These are phyloP conservation scores for Pterocles orientalis DNA, from an alignment of 2,113 vertebrate species.

Conservation along the genomic window DNA sequence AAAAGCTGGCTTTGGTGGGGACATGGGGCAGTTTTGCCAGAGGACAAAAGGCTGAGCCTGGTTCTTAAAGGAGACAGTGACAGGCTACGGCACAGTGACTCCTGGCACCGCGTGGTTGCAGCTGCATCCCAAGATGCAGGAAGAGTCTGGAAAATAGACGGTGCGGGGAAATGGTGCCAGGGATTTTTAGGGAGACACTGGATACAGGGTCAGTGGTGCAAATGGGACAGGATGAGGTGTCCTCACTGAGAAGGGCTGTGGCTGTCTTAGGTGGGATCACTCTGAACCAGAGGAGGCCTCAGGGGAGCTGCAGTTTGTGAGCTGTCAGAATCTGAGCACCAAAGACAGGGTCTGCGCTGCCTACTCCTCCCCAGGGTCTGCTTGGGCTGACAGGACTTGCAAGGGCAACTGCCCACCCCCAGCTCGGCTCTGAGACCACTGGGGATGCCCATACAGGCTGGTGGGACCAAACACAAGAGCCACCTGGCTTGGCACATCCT, in stretches of 20 bases:
- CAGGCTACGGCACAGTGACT: background rate
- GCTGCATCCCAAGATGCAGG: background rate
- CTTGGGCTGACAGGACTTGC: background rate
- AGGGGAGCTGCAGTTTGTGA: background rate
- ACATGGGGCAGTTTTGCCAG: background rate
- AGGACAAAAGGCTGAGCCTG: background rate
- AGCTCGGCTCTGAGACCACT: rapidly evolving
- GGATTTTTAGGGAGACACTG: background rate
- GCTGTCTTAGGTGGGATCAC: background rate
- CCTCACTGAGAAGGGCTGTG: background rate
- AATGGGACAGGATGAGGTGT: background rate
- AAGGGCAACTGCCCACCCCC: background rate
- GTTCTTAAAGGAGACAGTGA: background rate
- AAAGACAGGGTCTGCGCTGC: background rate
- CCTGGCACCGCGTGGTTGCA: background rate
- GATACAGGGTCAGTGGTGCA: no score
- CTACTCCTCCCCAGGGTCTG: background rate
- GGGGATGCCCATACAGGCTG: background rate
- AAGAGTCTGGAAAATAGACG: background rate
- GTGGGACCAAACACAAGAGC: background rate
- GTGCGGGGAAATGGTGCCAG: background rate
- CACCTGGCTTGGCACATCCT: background rate
- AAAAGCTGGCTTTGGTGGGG: conserved; percentile 29
- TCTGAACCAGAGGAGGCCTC: rapidly evolving
- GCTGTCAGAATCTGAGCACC: background rate